Evolutionary conservation across 2,113 vertebrate species (phyloP), one percentile per base, ranked within the genome.

Genomic region (Tympanuchus pallidicinctus): DNA sequence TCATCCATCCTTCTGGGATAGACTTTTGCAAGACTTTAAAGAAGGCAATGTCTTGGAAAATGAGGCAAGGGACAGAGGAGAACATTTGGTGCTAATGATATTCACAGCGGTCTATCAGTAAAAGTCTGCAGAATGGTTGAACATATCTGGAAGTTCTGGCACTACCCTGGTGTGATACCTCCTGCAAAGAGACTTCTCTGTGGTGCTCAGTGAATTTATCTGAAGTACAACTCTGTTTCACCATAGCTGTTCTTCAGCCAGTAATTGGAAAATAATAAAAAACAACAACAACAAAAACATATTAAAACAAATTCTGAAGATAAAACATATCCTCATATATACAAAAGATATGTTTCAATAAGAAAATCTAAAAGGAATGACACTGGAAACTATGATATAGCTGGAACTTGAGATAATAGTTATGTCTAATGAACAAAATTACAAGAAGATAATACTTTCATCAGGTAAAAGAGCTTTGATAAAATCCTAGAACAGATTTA

Each of bases 141-240:
- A 76, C 2, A 32, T 32, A 19, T 6, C 25, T 34, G 13, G n/a
- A 89, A 54, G 27, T 84, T 82, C 40, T 34, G 63, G 10, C 20
- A 54, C 10, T 71, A 13, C 2, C 21, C 10, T 28, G 48, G 18
- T 3, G 48, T 0, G 1, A 17, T 50, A 34, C 17, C 5, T 52
- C 42, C 27, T n/a, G 3, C 3, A 43, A 13, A 6, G 17, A 76
- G 17, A 20, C 47, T 86, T 61, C 56, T 9, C 17, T 40, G 30
- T 11, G 65, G 8, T 43, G 34, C 20, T 50, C 9, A 22, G 32
- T 13, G 61, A 19, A 22, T 63, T 74, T 2, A 2, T 11, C 30
- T 69, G 48, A 87, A 52, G 38, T n/a, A 81, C 0, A 2, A 48
- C 5, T 54, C 52, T 47, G 28, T 48, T 69, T 54, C 82, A 4